Evolutionary conservation across 1,140 invertebrate genomes (phyloP), one percentile per base, ranked within the genome.

Genomic region (Aphelinus certus): DNA sequence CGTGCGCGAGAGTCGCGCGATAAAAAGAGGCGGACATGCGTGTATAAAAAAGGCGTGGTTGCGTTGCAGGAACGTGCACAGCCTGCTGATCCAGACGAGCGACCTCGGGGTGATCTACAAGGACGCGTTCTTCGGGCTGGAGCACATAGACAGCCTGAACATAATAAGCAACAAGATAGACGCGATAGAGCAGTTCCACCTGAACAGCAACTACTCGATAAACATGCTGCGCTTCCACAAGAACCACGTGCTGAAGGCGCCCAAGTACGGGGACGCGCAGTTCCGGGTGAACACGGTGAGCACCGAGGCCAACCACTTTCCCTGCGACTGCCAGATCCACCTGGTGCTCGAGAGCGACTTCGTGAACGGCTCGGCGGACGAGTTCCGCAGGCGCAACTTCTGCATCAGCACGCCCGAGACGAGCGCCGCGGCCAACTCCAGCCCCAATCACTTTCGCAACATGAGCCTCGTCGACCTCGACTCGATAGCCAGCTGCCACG

Each of bases 121-220:
- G 0, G 91, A 93, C 49, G 93, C 93, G 0, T 96, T 95, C 79
- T 90, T 91, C 7, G 93, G 93, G 1, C 85, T 95, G 3, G 87
- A 88, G 3, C 89, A 91, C 76, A 91, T 95, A 2, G 91, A 92
- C 9, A 90, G 87, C 55, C 82, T 96, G 2, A 93, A 94, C 80
- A 90, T 95, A 67, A 84, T 94, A 3, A 95, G 95, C 81, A 95
- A 95, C 82, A 95, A 95, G 83, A 94, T 96, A 65, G 94, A 96
- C 77, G 89, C 90, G 0, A 91, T 95, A 26, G 92, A 94, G 80
- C 92, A 92, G 78, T 84, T 95, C 0, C 90, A 92, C 70, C 86
- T 95, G 43, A 90, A 89, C 1, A 88, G 89, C 10, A 91, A 93
- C 48, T 93, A 92, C 74, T 91, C 90, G 55, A 91, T 96, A 1